phyloP scores from a whole-genome alignment of 2,797 vertebrate species.

The Sphaeramia orbicularis region DNA sequence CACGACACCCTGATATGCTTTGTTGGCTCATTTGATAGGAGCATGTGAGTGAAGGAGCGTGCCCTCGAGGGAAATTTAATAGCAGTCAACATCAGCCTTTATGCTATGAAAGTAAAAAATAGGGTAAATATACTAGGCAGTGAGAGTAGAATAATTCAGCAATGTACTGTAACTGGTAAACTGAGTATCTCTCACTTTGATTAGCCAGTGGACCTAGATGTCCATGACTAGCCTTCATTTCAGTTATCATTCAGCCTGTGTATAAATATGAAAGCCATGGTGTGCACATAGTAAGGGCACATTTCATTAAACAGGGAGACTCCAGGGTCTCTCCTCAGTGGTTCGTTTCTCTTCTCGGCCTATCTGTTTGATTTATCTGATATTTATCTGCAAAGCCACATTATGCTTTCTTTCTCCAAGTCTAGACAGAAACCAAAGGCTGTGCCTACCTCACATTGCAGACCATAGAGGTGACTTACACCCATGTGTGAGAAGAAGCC shows the following conservation, averaged over 20 bases:
- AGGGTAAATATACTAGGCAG: constrained; percentile 74
- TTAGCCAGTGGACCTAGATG: constrained; percentile 40
- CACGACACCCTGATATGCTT: constrained; percentile 82
- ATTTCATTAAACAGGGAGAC: constrained; percentile 51
- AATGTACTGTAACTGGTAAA: constrained; percentile 23
- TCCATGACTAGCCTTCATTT: constrained; percentile 60
- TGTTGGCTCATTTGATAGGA: constrained; percentile 84
- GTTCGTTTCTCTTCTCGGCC: constrained; percentile 46
- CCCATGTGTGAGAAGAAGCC: constrained; percentile 44
- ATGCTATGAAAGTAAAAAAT: constrained; percentile 75
- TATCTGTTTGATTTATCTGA: constrained; percentile 58
- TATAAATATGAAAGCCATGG: constrained; percentile 53
- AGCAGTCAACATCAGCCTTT: constrained; percentile 83
- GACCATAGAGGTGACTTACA: constrained; percentile 62
- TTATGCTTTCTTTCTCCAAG: constrained; percentile 49
- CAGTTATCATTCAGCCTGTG: constrained; percentile 57
- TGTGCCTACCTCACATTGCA: constrained; percentile 36
- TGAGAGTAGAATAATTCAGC: constrained; percentile 67
- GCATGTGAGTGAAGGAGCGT: constrained; percentile 77
- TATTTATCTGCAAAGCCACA: constrained; percentile 60
- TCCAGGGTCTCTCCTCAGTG: constrained; percentile 31
- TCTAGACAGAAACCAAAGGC: constrained; percentile 63
- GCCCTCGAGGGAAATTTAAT: constrained; percentile 84
- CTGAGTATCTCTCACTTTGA: constrained; percentile 34
- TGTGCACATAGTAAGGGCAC: constrained; percentile 37